These are phyloP conservation scores for Callyntrura sp. DNA, from an alignment of 2,888 invertebrate genomes.

Conservation along the genomic window DNA sequence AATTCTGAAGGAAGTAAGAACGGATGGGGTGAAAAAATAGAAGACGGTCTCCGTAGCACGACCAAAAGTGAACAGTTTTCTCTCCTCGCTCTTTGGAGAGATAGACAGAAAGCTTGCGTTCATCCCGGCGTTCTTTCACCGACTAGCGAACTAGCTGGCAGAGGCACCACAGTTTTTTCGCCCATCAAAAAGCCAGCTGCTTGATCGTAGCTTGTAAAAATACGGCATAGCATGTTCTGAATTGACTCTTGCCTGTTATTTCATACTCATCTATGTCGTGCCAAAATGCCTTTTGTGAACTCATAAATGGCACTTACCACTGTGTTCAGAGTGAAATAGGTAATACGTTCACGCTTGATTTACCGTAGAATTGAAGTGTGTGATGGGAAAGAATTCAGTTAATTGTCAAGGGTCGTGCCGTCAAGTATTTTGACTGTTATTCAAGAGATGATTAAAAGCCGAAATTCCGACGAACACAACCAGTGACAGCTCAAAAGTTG, in stretches of 20 bases:
- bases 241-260: constrained; percentile 5
- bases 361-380: too few relatives aligned
- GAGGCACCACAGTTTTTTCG: constrained; percentile 60
- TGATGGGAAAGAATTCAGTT: too few relatives aligned
- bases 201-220: background rate
- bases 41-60: too few relatives aligned
- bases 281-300: background rate
- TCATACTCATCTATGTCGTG: background rate
- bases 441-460: too few relatives aligned
- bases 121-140: constrained; percentile 79
- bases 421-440: too few relatives aligned
- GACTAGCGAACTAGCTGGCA: constrained; percentile 65
- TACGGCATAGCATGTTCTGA: background rate
- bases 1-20: too few relatives aligned
- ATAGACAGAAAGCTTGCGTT: constrained; percentile 32
- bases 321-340: too few relatives aligned
- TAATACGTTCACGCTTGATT: too few relatives aligned
- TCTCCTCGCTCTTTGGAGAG: constrained; percentile 6
- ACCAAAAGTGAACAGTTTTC: background rate
- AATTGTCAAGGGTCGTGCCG: too few relatives aligned
- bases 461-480: too few relatives aligned
- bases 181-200: constrained; percentile 3
- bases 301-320: background rate
- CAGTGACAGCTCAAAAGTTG: too few relatives aligned
- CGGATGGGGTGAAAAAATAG: background rate